Evolutionary conservation across 2,797 vertebrate species (phyloP).

Genomic region (Cyprinodon diabolis): DNA sequence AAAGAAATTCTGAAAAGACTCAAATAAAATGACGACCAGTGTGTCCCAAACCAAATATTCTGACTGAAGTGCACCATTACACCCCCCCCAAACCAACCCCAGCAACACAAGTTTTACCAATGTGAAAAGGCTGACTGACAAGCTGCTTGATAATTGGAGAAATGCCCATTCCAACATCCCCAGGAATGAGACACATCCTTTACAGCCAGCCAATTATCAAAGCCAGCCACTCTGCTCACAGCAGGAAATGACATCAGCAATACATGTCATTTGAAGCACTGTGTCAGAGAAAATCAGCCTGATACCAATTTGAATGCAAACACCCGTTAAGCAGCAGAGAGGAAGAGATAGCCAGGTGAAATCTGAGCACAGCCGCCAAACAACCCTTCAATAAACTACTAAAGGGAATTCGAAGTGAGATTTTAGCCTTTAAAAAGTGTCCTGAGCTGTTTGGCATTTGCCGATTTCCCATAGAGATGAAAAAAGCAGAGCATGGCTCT

Average conservation of each 20-base stretch:
- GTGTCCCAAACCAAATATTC: conserved; percentile 54
- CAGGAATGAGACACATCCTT: conserved; percentile 67
- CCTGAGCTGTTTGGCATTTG: conserved; percentile 70
- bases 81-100: conserved; percentile 68
- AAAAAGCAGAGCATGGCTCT: conserved; percentile 64
- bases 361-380: conserved; percentile 75
- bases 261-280: conserved; percentile 73
- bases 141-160: conserved; percentile 80
- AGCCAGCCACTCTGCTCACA: conserved; percentile 67
- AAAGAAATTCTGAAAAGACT: no score
- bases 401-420: conserved; percentile 1
- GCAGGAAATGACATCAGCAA: conserved; percentile 77
- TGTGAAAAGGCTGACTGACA: conserved; percentile 74
- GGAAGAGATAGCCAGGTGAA: conserved; percentile 64
- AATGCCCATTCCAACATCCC: conserved; percentile 64
- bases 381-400: conserved; percentile 35
- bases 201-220: conserved; percentile 78
- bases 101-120: conserved; percentile 71
- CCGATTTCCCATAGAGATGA: conserved; percentile 60
- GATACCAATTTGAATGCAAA: conserved; percentile 72
- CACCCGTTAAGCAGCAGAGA: conserved; percentile 67
- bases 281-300: conserved; percentile 71
- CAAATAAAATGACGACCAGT: background rate
- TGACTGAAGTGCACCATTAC: conserved; percentile 43
- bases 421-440: conserved; percentile 14